phyloP scores from a whole-genome alignment of 2,113 vertebrate species.

The Megaceryle torquata region DNA sequence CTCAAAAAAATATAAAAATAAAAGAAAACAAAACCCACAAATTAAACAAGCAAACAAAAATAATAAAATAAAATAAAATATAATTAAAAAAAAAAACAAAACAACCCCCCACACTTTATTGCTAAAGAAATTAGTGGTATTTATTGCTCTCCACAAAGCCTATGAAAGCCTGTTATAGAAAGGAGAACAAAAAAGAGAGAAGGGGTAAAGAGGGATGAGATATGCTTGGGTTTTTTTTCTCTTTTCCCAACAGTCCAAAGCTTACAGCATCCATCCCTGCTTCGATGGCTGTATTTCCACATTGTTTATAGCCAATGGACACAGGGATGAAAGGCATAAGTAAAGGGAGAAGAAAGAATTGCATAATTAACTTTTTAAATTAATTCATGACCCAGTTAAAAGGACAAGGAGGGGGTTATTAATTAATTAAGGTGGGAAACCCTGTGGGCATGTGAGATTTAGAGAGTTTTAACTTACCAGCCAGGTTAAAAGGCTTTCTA shows the following conservation, averaged over 20 bases:
- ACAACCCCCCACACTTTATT: background rate
- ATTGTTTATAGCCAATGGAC: slow-evolving; percentile 68
- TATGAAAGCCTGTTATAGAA: background rate
- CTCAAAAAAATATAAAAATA: background rate
- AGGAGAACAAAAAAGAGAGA: background rate
- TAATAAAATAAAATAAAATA: no score
- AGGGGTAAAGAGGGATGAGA: background rate
- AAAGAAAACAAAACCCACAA: no score
- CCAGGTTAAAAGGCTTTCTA: slow-evolving; percentile 72
- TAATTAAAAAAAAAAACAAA: no score
- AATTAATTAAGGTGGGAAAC: slow-evolving; percentile 74
- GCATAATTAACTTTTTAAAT: slow-evolving; percentile 74
- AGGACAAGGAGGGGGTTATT: slow-evolving; percentile 72
- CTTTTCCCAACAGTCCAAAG: background rate
- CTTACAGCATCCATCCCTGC: background rate
- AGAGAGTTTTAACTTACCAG: slow-evolving; percentile 63
- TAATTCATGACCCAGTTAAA: slow-evolving; percentile 76
- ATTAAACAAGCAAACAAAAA: no score
- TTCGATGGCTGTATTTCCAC: slow-evolving; percentile 23
- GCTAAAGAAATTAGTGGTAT: background rate
- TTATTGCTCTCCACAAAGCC: background rate
- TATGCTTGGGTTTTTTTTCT: background rate
- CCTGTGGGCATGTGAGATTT: slow-evolving; percentile 71
- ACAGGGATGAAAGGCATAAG: slow-evolving; percentile 55
- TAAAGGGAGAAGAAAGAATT: slow-evolving; percentile 56